phyloP scores from a whole-genome alignment of 92 coral and sea anemone genomes.

The Anthopleura xanthogrammica region DNA sequence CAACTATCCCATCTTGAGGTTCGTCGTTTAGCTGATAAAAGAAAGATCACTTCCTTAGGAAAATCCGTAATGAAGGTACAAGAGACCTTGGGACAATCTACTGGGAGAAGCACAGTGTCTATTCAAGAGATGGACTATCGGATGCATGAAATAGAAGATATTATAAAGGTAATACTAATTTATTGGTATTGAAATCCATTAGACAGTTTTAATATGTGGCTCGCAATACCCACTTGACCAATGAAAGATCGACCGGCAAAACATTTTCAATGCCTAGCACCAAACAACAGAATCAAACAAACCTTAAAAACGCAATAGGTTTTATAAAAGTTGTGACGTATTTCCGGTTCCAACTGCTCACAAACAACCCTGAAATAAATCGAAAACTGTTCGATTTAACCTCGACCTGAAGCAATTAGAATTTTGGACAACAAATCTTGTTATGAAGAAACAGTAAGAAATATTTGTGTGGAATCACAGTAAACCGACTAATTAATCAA shows the following conservation, averaged over 20 bases:
- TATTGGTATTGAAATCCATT: neutral
- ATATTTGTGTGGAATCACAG: too few relatives aligned
- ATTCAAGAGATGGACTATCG: slow-evolving; percentile 15
- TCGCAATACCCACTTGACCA: too few relatives aligned
- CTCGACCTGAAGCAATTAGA: too few relatives aligned
- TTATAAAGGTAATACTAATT: slow-evolving; percentile 10
- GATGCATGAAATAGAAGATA: slow-evolving; percentile 3
- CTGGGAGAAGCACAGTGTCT: neutral
- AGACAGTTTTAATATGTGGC: too few relatives aligned
- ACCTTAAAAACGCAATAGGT: neutral
- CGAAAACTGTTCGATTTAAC: too few relatives aligned
- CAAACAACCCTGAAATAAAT: too few relatives aligned
- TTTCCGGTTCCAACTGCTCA: too few relatives aligned
- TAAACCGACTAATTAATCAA: neutral
- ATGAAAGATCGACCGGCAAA: neutral
- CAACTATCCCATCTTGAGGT: slow-evolving; percentile 15
- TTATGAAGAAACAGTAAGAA: too few relatives aligned
- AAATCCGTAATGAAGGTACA: slow-evolving; percentile 10
- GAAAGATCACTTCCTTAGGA: slow-evolving; percentile 7
- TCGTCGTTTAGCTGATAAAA: slow-evolving; percentile 22
- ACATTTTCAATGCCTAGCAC: neutral
- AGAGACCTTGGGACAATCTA: slow-evolving; percentile 5
- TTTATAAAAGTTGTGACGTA: too few relatives aligned
- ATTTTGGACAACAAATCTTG: too few relatives aligned
- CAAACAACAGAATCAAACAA: neutral